A percentile compares a stretch with the other conserved stretches of the same genome.
These are phyloP conservation scores for Varecia variegata DNA, from an alignment of 2,797 vertebrate species.

Conservation along the genomic window DNA sequence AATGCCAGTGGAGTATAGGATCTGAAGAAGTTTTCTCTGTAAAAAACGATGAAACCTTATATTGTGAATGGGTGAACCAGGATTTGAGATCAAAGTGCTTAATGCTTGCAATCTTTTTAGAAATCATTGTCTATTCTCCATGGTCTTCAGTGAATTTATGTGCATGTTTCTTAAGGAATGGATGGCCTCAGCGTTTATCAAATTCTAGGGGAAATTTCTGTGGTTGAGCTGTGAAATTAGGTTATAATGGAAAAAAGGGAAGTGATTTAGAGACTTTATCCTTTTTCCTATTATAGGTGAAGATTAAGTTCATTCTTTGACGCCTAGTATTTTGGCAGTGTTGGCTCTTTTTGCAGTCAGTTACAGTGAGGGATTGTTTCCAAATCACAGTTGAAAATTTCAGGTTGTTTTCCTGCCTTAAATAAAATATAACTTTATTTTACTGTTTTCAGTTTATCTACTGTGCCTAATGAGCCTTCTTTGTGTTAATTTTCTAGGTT, in stretches of 20 bases:
- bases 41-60: not conserved
- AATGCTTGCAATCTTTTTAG: not conserved
- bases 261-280: not conserved
- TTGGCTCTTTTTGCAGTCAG: not conserved
- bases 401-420: not conserved
- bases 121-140: not conserved
- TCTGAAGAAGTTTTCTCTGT: not conserved
- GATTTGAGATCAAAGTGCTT: not conserved
- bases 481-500: conserved; percentile 22
- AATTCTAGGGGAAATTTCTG: not conserved
- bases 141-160: not conserved
- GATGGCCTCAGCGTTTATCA: not conserved
- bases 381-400: not conserved
- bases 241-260: not conserved
- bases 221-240: not conserved
- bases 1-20: not conserved
- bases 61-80: not conserved
- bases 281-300: not conserved
- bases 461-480: not conserved
- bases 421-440: not conserved
- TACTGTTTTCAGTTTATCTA: not conserved
- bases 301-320: not conserved
- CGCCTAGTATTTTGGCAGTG: not conserved
- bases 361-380: not conserved
- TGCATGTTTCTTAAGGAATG: not conserved